Evolutionary conservation across 2,888 invertebrate genomes (phyloP), one percentile per base, ranked within the genome.

Genomic region (Latheticus oryzae): DNA sequence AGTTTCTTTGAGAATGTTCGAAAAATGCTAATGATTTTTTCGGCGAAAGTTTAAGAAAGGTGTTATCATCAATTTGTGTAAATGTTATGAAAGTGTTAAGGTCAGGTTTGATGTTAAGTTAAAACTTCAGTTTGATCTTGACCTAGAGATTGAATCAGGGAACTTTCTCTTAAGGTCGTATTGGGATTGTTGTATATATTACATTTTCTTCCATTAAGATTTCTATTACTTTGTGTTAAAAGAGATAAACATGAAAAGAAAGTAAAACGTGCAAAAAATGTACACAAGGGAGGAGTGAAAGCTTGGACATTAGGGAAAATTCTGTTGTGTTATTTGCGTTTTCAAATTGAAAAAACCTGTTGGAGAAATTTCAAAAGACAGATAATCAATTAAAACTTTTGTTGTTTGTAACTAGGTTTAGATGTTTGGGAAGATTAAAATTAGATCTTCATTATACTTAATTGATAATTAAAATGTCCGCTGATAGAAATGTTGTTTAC

Each of bases 101-200:
- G 57, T 57, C 57, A 51, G 30, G 37, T 56, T 42, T 28, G 35
- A 5, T 32, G 40, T 40, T 33, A 19, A 38, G 19, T 35, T 28
- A 37, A 21, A 30, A 9, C 24, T 15, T n/a, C n/a, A 43, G n/a
- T 8, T 28, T 53, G 53, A 24, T 55, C 61, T 61, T 61, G 61
- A 61, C 61, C 61, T 56, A 60, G 51, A 56, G 56, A 42, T 42
- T 40, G 16, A 21, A 35, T 16, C 26, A 11, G 19, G 17, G 26
- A 33, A 58, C 62, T 62, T 62, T 62, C 62, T 47, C 62, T 47
- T 37, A 45, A 50, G 53, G 47, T 51, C 51, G 50, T n/a, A 45
- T 19, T 11, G 33, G 37, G 51, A 43, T 35, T 12, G 26, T 17
- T 9, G 19, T 35, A 5, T 17, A 40, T 12, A 33, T 42, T 23